phyloP scores from a whole-genome alignment of 2,888 invertebrate genomes.

The Neria commutata region DNA sequence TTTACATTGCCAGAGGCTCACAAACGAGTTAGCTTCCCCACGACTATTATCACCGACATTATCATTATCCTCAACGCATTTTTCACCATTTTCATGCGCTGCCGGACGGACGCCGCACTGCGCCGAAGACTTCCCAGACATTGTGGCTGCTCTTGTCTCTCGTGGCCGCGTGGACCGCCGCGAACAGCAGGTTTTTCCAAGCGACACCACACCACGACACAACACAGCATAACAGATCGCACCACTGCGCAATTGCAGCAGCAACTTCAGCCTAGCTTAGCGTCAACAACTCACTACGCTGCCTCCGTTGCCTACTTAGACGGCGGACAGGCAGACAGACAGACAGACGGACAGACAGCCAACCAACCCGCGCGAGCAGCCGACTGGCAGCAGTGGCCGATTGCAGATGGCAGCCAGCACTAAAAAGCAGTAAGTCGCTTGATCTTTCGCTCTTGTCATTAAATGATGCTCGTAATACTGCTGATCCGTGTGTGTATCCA shows the following conservation, averaged over 20 bases:
- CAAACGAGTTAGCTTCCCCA: constrained; percentile 33
- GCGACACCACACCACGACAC: too few relatives aligned
- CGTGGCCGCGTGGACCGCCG: constrained; percentile 29
- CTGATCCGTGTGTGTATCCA: constrained; percentile 23
- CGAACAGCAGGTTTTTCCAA: constrained; percentile 29
- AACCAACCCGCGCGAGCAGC: not conserved
- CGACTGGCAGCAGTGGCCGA: not conserved
- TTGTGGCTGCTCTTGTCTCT: constrained; percentile 32
- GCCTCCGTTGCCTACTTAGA: not conserved
- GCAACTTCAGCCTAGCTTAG: not conserved
- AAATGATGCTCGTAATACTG: constrained; percentile 46
- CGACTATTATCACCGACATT: constrained; percentile 33
- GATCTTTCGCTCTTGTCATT: constrained; percentile 57
- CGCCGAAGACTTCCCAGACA: constrained; percentile 50
- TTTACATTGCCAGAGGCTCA: constrained; percentile 30
- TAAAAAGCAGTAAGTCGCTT: constrained; percentile 29
- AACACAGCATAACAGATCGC: too few relatives aligned
- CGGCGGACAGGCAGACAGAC: too few relatives aligned
- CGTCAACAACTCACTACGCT: not conserved
- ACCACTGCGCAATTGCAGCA: not conserved
- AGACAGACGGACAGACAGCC: too few relatives aligned
- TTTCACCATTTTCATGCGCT: constrained; percentile 22
- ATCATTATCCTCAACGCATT: constrained; percentile 29
- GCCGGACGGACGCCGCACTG: not conserved
- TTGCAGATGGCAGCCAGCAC: not conserved